Conservation (phyloP, 1,140 invertebrate species). For the Thalassaphorura encarpata region DNA sequence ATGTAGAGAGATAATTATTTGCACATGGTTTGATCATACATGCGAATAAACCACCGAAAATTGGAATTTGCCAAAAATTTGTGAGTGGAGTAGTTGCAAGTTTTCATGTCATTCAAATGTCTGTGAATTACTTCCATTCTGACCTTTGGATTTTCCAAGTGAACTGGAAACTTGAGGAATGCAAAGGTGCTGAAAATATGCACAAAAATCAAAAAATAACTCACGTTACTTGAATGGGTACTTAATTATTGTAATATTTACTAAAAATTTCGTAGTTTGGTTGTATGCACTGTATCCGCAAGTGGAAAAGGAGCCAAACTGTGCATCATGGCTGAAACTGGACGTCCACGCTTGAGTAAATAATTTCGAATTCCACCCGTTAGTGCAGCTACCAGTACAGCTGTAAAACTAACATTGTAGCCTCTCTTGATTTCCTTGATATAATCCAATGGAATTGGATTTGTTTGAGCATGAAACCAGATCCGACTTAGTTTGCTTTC, state of each 20-base stretch:
- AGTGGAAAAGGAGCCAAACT: not conserved
- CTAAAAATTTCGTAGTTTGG: constrained; percentile 6
- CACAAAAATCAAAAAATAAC: not conserved
- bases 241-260: not conserved
- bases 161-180: not conserved
- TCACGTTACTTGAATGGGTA: not conserved
- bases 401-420: constrained; percentile 9
- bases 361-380: constrained; percentile 16
- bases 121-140: not conserved
- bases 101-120: not conserved
- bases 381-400: constrained; percentile 8
- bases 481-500: not conserved
- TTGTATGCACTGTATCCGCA: constrained; percentile 3
- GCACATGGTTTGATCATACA: not conserved
- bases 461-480: not conserved
- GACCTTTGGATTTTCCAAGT: not conserved
- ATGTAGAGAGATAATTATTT: not conserved
- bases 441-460: not conserved
- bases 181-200: not conserved
- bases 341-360: not conserved
- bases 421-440: constrained; percentile 13
- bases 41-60: not conserved
- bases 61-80: not conserved
- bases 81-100: not conserved
- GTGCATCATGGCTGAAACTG: not conserved